A percentile compares a stretch with the other conserved stretches of the same genome.
phyloP scores from a whole-genome alignment of 2,888 invertebrate species.

The Eristalis tenax region DNA sequence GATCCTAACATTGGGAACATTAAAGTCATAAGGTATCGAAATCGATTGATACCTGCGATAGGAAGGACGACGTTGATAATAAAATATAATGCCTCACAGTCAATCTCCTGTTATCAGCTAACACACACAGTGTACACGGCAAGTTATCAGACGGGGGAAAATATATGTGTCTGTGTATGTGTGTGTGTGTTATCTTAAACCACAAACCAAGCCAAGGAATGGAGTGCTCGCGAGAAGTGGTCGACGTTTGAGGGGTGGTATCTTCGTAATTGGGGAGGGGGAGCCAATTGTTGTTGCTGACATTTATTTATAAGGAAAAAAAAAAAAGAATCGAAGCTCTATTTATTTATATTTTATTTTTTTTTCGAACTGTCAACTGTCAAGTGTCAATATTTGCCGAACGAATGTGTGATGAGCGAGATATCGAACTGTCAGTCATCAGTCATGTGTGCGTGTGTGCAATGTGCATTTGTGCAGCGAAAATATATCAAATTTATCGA shows the following conservation, averaged over 20 bases:
- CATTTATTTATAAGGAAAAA: constrained; percentile 19
- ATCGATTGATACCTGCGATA: constrained; percentile 72
- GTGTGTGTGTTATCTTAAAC: constrained; percentile 43
- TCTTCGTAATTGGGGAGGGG: constrained; percentile 24
- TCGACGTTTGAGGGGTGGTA: constrained; percentile 4
- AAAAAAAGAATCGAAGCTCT: constrained; percentile 53
- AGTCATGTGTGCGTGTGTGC: constrained; percentile 46
- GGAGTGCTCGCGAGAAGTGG: not conserved
- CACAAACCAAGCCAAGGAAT: not conserved
- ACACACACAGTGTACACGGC: constrained; percentile 40
- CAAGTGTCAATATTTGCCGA: constrained; percentile 65
- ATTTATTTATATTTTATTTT: constrained; percentile 47
- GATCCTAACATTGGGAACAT: constrained; percentile 69
- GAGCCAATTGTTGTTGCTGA: constrained; percentile 45
- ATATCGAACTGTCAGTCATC: constrained; percentile 13
- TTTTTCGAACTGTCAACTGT: constrained; percentile 41
- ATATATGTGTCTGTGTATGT: not conserved
- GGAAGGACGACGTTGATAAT: constrained; percentile 71
- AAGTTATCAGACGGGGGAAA: constrained; percentile 56
- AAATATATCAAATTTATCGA: constrained; percentile 48
- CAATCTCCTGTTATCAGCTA: constrained; percentile 48
- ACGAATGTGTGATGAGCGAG: constrained; percentile 5
- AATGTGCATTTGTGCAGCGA: constrained; percentile 69
- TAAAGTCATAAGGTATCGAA: constrained; percentile 73
- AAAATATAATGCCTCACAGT: constrained; percentile 61